Conservation (phyloP, 2,113 vertebrate species). For the Sardina pilchardus region DNA sequence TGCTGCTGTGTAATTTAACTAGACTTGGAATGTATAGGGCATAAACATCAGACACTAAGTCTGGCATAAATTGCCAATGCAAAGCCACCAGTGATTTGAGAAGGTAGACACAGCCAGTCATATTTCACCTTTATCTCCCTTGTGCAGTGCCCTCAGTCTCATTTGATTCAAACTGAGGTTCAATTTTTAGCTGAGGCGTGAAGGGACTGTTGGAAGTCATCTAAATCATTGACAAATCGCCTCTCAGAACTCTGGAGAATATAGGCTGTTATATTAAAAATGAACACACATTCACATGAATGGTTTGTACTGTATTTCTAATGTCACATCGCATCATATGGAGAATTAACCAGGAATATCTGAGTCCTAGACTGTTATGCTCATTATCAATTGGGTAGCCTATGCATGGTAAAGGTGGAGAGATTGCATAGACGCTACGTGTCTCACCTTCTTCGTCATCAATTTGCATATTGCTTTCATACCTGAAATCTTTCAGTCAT, state of each 20-base stretch:
- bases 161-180: not conserved
- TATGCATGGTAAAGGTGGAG: not conserved
- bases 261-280: not conserved
- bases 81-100: constrained; percentile 15
- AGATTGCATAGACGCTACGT: not conserved
- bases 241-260: not conserved
- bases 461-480: not conserved
- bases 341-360: not conserved
- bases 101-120: not conserved
- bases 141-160: not conserved
- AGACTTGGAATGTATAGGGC: constrained; percentile 9
- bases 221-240: not conserved
- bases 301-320: not conserved
- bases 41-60: not conserved
- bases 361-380: not conserved
- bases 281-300: not conserved
- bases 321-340: not conserved
- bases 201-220: not conserved
- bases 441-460: not conserved
- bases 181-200: not conserved
- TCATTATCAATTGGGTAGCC: not conserved
- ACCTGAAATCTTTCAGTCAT: not conserved
- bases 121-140: not conserved
- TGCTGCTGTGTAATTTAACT: constrained; percentile 21
- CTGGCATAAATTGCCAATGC: not conserved